Evolutionary conservation across 2,888 invertebrate species (phyloP), one percentile per base, ranked within the genome.

Genomic region (Drosophila paramelanica): DNA sequence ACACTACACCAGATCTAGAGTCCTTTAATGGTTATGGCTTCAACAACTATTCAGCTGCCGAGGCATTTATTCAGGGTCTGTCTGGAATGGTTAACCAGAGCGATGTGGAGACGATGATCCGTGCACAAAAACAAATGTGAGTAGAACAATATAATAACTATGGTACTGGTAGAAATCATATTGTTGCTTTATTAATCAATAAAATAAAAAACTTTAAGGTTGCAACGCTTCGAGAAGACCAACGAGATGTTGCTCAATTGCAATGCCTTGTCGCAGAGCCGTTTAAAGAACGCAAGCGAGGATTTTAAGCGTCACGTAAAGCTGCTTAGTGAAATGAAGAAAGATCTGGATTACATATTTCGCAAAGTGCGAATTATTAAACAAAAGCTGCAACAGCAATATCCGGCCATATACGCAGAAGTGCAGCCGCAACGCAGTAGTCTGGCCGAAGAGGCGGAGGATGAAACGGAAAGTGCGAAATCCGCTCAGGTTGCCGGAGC

Each of bases 171-270:
- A 6, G 6, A 38, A n/a, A 38, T n/a, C 38, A 38, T 5, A 38
- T 6, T 38, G 6, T 6, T n/a, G n/a, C 6, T n/a, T 2, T 2
- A 38, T 27, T 31, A 31, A 7, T 39, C 1, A 39, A 39, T 39
- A 8, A 8, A 39, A 39, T 1, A 0, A 4, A 10, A 1, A 33
- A 6, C 7, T 31, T 57, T 3, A 90, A 98, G 98, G 97, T 92
- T 99, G 27, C 97, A 97, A 88, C 94, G 99, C 59, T 99, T 99
- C 93, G 99, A 99, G 91, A 99, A 99, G 92, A 99, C 99, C 0
- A 99, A 99, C 90, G 99, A 99, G 93, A 99, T 99, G 99, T 93
- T 99, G 33, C 96, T 97, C 10, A 99, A 99, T 92, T 99, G 99
- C 91, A 98, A 98, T 92, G 96, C 97, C 17, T 92, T 99, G n/a